Evolutionary conservation across 2,797 vertebrate species (phyloP).

Genomic region (Avahi laniger): DNA sequence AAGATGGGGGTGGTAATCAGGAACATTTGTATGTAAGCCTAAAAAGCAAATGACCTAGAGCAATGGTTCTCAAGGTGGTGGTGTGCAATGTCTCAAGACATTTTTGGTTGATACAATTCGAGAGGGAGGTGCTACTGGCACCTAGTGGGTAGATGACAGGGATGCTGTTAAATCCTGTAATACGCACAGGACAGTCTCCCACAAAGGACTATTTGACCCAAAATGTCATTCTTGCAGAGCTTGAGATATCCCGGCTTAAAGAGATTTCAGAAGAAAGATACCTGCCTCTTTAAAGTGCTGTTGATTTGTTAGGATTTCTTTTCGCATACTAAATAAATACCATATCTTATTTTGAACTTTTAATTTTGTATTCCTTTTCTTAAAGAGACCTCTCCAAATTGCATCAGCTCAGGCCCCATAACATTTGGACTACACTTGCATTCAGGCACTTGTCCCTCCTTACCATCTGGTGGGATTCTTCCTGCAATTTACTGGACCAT

Average conservation of each 20-base stretch:
- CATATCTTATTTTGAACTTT: not conserved
- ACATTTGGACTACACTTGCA: not conserved
- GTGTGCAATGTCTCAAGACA: not conserved
- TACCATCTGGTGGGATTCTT: not conserved
- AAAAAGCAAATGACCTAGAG: not conserved
- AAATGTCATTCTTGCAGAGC: not conserved
- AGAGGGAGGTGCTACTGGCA: not conserved
- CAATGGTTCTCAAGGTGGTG: not conserved
- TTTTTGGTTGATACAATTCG: not conserved
- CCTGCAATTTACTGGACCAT: not conserved
- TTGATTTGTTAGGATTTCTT: not conserved
- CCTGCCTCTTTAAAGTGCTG: fast-evolving
- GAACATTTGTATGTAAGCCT: not conserved
- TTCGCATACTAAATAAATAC: not conserved
- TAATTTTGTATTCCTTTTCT: not conserved
- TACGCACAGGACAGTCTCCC: not conserved
- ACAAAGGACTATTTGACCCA: not conserved
- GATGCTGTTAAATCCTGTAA: not conserved
- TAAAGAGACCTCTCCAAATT: not conserved
- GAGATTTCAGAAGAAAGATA: not conserved
- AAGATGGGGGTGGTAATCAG: not conserved
- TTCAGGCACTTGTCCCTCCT: not conserved
- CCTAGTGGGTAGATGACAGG: not conserved
- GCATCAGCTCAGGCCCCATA: not conserved
- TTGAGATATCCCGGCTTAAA: not conserved